A percentile compares a stretch with the other conserved stretches of the same genome.
Conservation (phyloP, 1,140 invertebrate genomes). For the Drosophila ananassae region DNA sequence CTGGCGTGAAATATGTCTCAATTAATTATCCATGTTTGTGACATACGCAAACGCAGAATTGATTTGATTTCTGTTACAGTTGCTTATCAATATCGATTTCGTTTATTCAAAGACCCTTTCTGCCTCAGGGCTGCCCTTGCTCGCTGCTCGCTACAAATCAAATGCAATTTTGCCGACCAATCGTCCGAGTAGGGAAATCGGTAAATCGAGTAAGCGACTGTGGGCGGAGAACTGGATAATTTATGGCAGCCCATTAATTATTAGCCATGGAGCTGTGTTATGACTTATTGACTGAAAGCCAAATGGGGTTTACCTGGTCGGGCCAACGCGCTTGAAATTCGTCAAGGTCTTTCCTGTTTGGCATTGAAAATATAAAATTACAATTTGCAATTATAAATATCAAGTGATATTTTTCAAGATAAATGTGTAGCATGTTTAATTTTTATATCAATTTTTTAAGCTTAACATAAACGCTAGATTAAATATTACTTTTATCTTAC, state of each 20-base stretch:
- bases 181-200: constrained; percentile 16
- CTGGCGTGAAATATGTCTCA: constrained; percentile 68
- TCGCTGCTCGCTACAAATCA: constrained; percentile 30
- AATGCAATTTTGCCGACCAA: constrained; percentile 47
- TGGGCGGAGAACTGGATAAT: constrained; percentile 27
- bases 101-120: constrained; percentile 46
- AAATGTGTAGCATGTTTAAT: too few relatives aligned
- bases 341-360: neutral
- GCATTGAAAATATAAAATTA: too few relatives aligned
- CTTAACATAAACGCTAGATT: too few relatives aligned
- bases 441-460: too few relatives aligned
- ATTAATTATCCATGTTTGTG: constrained; percentile 70
- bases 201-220: constrained; percentile 32
- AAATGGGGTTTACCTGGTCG: constrained; percentile 19
- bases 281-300: constrained; percentile 34
- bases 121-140: neutral
- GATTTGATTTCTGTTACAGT: constrained; percentile 43
- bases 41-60: constrained; percentile 47
- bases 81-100: constrained; percentile 52
- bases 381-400: too few relatives aligned
- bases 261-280: constrained; percentile 28
- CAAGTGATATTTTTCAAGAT: too few relatives aligned
- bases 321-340: constrained; percentile 2
- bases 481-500: too few relatives aligned
- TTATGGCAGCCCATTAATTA: constrained; percentile 56